A percentile compares a stretch with the other conserved stretches of the same genome.
phyloP scores from a whole-genome alignment of 2,797 vertebrate genomes.

The Semaprochilodus insignis region DNA sequence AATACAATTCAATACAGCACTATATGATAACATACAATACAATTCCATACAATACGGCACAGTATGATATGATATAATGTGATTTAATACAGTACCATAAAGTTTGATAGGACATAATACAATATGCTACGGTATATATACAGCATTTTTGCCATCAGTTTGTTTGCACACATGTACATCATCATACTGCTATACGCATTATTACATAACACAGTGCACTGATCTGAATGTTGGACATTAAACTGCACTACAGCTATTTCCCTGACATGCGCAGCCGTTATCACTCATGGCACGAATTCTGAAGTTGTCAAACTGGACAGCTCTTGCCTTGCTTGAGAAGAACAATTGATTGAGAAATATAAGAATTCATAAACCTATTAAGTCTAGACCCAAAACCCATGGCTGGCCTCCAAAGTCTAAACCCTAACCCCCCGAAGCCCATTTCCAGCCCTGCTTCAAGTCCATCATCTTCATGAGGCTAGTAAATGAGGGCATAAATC shows the following conservation, averaged over 20 bases:
- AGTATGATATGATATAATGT: too few species aligned
- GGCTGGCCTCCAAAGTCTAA: not conserved
- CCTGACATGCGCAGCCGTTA: not conserved
- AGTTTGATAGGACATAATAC: too few species aligned
- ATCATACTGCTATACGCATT: not conserved
- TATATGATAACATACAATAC: too few species aligned
- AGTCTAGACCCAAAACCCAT: not conserved
- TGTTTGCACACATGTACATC: not conserved
- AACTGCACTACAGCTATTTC: not conserved
- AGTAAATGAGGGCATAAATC: conserved; percentile 67
- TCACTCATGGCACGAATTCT: not conserved
- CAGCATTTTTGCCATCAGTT: too few species aligned
- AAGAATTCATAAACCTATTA: not conserved
- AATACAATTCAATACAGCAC: too few species aligned
- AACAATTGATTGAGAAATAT: not conserved
- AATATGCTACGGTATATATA: too few species aligned
- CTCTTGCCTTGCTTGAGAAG: not conserved
- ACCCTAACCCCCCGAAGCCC: conserved; percentile 51
- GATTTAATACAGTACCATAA: too few species aligned
- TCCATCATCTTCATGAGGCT: conserved; percentile 68
- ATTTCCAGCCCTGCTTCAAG: conserved; percentile 56
- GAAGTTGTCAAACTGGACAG: not conserved
- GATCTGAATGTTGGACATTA: not conserved
- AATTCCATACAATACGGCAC: too few species aligned
- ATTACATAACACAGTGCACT: not conserved